These are phyloP conservation scores for Drosophila yakuba DNA, from an alignment of 1,140 invertebrate species.

Conservation along the genomic window DNA sequence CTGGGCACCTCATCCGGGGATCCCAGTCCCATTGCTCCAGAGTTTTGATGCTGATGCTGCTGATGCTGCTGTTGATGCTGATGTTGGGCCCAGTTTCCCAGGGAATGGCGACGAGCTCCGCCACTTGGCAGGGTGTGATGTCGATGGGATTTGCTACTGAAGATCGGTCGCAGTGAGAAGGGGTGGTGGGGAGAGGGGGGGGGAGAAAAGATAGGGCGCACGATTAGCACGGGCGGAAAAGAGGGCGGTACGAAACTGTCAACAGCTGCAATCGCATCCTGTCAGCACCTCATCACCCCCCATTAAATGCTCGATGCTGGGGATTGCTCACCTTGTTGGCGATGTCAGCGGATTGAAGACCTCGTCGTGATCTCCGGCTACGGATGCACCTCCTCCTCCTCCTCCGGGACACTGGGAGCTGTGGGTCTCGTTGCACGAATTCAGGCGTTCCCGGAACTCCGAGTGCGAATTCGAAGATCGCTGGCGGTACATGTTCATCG, in stretches of 20 bases:
- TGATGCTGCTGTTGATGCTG: slow-evolving; percentile 48
- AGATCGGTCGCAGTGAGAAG: background rate
- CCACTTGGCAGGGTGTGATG: slow-evolving; percentile 79
- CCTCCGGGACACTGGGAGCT: slow-evolving; percentile 70
- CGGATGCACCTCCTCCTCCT: slow-evolving; percentile 33
- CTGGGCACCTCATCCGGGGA: slow-evolving; percentile 82
- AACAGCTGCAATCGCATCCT: slow-evolving; percentile 80
- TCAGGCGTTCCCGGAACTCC: slow-evolving; percentile 80
- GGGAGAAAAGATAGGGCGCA: slow-evolving; percentile 18
- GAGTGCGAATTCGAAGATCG: slow-evolving; percentile 79
- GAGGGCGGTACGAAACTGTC: slow-evolving; percentile 62
- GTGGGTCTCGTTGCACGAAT: slow-evolving; percentile 79
- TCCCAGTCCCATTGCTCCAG: slow-evolving; percentile 52
- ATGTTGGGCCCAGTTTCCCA: slow-evolving; percentile 78
- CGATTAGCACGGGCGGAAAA: slow-evolving; percentile 70
- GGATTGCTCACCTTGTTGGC: slow-evolving; percentile 71
- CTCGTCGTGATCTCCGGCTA: slow-evolving; percentile 62
- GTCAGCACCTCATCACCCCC: slow-evolving; percentile 29
- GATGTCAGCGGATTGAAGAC: slow-evolving; percentile 70
- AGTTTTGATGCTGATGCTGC: slow-evolving; percentile 54
- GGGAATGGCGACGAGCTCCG: slow-evolving; percentile 78
- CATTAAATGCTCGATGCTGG: slow-evolving; percentile 10
- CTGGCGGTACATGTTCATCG: slow-evolving; percentile 72
- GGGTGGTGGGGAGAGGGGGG: background rate
- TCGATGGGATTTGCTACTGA: slow-evolving; percentile 67